Percentiles rank a stretch among this genome's conserved stretches.
These are phyloP conservation scores for Cotesia congregata DNA, from an alignment of 2,888 invertebrate species.

Conservation along the genomic window DNA sequence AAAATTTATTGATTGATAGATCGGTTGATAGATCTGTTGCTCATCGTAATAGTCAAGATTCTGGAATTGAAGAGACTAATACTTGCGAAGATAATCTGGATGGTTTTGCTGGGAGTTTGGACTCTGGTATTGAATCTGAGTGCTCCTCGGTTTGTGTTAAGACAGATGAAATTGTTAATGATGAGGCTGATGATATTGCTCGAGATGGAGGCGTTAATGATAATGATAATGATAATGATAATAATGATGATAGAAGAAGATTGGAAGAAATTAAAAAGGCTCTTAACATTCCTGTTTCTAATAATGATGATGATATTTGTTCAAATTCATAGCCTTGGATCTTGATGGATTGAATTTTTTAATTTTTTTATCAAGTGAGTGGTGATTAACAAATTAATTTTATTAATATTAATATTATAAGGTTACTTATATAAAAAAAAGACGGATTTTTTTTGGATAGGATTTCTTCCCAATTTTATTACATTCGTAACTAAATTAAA, in stretches of 20 bases:
- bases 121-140: constrained; percentile 58
- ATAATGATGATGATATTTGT: constrained; percentile 2
- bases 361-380: constrained; percentile 13
- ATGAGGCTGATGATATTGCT: background rate
- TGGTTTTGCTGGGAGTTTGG: constrained; percentile 52
- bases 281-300: constrained; percentile 6
- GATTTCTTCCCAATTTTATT: too few species aligned
- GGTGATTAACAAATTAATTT: constrained; percentile 9
- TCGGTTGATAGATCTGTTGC: constrained; percentile 50
- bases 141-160: constrained; percentile 56
- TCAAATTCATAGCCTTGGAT: background rate
- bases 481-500: too few species aligned
- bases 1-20: constrained; percentile 52
- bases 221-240: background rate
- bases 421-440: too few species aligned
- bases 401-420: background rate
- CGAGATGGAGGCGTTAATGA: background rate
- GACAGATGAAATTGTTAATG: background rate
- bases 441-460: too few species aligned
- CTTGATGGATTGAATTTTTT: background rate
- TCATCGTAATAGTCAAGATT: constrained; percentile 56
- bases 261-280: constrained; percentile 10
- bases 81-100: constrained; percentile 48
- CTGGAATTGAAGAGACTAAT: constrained; percentile 55
- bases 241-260: constrained; percentile 1